Conservation (phyloP, 1,140 invertebrate genomes). For the Halictus rubicundus region DNA sequence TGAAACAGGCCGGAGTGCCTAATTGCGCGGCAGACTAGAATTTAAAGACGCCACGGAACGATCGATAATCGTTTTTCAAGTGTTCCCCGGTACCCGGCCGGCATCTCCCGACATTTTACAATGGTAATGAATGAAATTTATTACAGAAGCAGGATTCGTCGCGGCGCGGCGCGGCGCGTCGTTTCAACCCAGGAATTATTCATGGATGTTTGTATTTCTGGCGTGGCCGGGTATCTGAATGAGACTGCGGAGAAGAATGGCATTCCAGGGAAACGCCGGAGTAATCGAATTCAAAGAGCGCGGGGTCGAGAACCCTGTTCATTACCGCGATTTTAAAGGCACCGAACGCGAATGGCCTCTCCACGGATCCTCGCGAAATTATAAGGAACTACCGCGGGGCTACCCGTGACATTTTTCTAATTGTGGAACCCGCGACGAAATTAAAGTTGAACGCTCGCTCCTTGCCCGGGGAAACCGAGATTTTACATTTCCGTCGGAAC, state of each 20-base stretch:
- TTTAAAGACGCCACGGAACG: slow-evolving; percentile 2
- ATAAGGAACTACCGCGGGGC: slow-evolving; percentile 2
- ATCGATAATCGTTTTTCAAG: slow-evolving; percentile 17
- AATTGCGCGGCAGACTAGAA: slow-evolving; percentile 9
- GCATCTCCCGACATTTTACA: not conserved
- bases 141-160: not conserved
- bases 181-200: slow-evolving; percentile 14
- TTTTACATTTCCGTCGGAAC: not conserved
- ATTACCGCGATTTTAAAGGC: slow-evolving; percentile 3
- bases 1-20: slow-evolving; percentile 12
- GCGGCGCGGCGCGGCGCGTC: not conserved
- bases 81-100: not conserved
- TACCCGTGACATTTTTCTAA: not conserved
- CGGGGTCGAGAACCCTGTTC: not conserved
- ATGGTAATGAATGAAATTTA: slow-evolving; percentile 16
- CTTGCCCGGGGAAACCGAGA: not conserved
- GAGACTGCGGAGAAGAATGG: not conserved
- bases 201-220: slow-evolving; percentile 19
- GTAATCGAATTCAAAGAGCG: slow-evolving; percentile 7
- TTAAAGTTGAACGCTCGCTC: slow-evolving; percentile 5
- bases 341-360: not conserved
- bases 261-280: not conserved
- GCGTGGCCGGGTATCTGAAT: not conserved
- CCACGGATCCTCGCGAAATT: not conserved
- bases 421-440: not conserved